Evolutionary conservation across 2,888 invertebrate species (phyloP), one percentile per base, ranked within the genome.

Genomic region (Helobdella robusta): DNA sequence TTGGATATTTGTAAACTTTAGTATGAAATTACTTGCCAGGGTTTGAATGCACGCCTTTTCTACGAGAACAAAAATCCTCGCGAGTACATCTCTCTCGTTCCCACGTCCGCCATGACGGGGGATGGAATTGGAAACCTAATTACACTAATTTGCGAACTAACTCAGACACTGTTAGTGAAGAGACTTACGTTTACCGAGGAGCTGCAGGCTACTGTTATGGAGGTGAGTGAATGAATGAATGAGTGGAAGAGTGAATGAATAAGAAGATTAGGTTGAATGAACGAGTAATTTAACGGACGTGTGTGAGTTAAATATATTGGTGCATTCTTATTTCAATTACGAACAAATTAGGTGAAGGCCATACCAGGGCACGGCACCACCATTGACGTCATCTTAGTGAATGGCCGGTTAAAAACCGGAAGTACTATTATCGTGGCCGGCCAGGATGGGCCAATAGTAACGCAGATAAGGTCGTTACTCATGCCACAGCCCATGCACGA

Each of bases 401-500:
- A 99, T 81, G 98, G 98, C 20, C 86, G 85, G n/a, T 82, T 99
- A 40, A 84, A 84, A 59, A 94, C 94, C 80, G 92, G 94, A 1
- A 93, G 97, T 74, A 91, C 92, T 0, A 87, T 95, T 82, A 85
- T 98, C 34, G 81, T 98, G 66, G 95, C 97, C 1, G 98, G 98
- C 54, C 93, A 94, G 0, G 98, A 99, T 75, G 98, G 98, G 0
- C 93, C 98, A 0, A 93, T 99, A 70, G 90, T 91, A 34, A 97
- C 98, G 0, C 93, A 93, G 81, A 92, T 99, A 70, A 85, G 97
- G 58, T 95, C 94, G 0, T 83, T 99, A 34, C 84, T 98, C 34
- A 94, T 95, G 90, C 98, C 98, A 1, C 92, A 95, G 76, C 97
- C 98, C 0, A 86, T 99, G 85, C 91, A 89, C 80, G 98, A 99